Percentiles rank a stretch among this genome's conserved stretches.
phyloP scores from a whole-genome alignment of 2,888 invertebrate genomes.

The Cacoxenus indagator region DNA sequence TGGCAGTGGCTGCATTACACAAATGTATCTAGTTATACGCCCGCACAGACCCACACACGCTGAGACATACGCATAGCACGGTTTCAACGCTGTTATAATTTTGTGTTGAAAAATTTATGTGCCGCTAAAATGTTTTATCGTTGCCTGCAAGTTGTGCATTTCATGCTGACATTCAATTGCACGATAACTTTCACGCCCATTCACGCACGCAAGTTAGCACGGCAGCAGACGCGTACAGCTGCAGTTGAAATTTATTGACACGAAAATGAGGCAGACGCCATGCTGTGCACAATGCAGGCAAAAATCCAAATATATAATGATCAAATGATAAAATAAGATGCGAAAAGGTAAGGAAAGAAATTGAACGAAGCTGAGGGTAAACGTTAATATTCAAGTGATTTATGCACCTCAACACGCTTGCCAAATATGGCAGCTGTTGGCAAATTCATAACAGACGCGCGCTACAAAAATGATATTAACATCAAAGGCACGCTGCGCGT shows the following conservation, averaged over 20 bases:
- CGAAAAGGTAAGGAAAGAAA: neutral
- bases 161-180: neutral
- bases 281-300: neutral
- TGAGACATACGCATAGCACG: neutral
- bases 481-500: neutral
- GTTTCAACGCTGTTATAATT: neutral
- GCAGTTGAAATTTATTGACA: neutral
- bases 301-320: too few relatives aligned
- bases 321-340: too few relatives aligned
- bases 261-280: neutral
- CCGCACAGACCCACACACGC: neutral
- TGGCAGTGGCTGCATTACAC: neutral
- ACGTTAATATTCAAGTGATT: neutral
- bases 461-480: neutral
- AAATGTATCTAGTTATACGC: neutral
- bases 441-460: neutral
- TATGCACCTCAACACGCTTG: neutral
- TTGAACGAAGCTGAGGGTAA: neutral
- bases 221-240: neutral
- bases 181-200: neutral
- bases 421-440: neutral
- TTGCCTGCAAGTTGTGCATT: neutral
- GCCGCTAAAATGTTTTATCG: neutral
- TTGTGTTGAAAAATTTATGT: neutral
- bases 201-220: neutral